phyloP scores from a whole-genome alignment of 2,888 invertebrate genomes.

The Brachyopa scutellaris region DNA sequence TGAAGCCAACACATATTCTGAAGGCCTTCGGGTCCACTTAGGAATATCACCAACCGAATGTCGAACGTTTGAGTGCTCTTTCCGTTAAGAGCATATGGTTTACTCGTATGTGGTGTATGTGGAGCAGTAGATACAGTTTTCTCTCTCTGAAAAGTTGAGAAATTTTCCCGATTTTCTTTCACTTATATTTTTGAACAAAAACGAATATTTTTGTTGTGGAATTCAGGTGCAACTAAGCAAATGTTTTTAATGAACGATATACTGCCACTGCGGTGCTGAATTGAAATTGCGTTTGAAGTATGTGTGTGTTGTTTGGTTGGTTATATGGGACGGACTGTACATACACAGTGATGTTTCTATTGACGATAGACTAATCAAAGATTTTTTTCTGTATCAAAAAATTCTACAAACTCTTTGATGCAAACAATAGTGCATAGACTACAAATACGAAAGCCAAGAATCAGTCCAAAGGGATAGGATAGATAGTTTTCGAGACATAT shows the following conservation, averaged over 20 bases:
- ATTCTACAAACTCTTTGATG: too few species aligned
- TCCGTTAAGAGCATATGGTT: neutral
- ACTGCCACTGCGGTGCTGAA: slow-evolving; percentile 15
- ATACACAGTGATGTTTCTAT: too few species aligned
- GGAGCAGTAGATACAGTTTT: slow-evolving; percentile 52
- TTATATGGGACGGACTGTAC: too few species aligned
- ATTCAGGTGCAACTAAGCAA: slow-evolving; percentile 68
- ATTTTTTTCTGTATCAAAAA: too few species aligned
- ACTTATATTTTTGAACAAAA: slow-evolving; percentile 17
- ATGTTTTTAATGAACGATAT: slow-evolving; percentile 68
- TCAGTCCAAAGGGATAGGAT: too few species aligned
- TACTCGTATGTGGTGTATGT: neutral
- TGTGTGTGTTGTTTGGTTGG: slow-evolving; percentile 34
- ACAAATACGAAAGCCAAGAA: too few species aligned
- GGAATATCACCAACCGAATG: slow-evolving; percentile 47
- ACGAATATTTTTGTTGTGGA: slow-evolving; percentile 42
- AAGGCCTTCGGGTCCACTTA: slow-evolving; percentile 67
- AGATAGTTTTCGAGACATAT: too few species aligned
- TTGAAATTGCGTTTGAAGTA: slow-evolving; percentile 44
- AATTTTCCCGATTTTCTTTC: slow-evolving; percentile 29
- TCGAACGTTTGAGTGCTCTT: slow-evolving; percentile 61
- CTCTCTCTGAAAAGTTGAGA: slow-evolving; percentile 28
- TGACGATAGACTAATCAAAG: too few species aligned
- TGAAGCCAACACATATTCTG: slow-evolving; percentile 28
- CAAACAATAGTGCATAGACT: too few species aligned